phyloP scores from a whole-genome alignment of 2,797 vertebrate genomes.

The Myotis daubentonii region DNA sequence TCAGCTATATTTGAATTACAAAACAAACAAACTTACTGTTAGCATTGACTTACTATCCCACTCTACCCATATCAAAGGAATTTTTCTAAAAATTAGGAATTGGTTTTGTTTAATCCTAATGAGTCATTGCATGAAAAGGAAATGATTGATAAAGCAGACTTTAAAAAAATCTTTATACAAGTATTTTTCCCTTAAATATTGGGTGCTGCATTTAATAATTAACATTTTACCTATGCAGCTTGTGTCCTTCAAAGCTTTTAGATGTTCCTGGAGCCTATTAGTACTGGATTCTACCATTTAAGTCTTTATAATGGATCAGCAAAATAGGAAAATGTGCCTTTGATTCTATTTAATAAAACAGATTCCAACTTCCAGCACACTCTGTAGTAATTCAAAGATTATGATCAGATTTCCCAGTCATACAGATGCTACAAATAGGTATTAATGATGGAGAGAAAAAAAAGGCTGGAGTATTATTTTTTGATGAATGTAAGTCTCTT shows the following conservation, averaged over 20 bases:
- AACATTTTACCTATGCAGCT: conserved; percentile 32
- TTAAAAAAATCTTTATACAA: background rate
- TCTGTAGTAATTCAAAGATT: conserved; percentile 55
- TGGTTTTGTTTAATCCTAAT: conserved; percentile 17
- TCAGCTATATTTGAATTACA: background rate
- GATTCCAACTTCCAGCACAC: background rate
- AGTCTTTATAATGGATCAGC: conserved; percentile 44
- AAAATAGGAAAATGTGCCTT: conserved; percentile 57
- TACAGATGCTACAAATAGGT: background rate
- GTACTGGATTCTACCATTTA: conserved; percentile 51
- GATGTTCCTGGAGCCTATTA: conserved; percentile 52
- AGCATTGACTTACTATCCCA: background rate
- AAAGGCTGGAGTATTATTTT: background rate
- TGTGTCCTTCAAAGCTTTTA: conserved; percentile 39
- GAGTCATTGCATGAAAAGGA: conserved; percentile 32
- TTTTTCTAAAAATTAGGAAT: conserved; percentile 57
- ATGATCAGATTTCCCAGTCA: conserved; percentile 4
- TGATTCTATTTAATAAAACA: conserved; percentile 48
- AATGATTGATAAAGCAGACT: conserved; percentile 23
- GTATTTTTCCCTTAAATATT: conserved; percentile 5
- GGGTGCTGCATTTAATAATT: conserved; percentile 58
- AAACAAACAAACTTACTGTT: background rate
- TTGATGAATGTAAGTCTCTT: background rate
- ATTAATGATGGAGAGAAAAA: background rate
- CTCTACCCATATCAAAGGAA: background rate